Evolutionary conservation across 1,140 invertebrate species (phyloP).

Genomic region (Radopholus similis): DNA sequence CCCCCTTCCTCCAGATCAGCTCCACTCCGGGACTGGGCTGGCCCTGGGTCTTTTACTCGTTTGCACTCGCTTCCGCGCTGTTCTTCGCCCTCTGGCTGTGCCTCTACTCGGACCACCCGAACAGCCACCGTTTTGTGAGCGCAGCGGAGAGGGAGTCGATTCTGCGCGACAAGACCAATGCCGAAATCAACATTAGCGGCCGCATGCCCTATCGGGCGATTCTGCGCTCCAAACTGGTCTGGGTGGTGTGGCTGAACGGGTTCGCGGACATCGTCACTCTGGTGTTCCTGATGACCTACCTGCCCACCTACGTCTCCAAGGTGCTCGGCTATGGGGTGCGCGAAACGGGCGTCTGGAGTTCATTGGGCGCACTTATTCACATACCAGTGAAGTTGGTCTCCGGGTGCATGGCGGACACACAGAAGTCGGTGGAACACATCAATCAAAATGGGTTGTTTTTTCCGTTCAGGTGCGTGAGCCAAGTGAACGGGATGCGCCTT

Average conservation of each 20-base stretch:
- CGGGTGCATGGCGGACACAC: no score
- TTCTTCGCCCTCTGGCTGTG: slow-evolving; percentile 24
- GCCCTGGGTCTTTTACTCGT: slow-evolving; percentile 5
- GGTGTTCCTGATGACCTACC: no score
- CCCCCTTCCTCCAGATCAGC: slow-evolving; percentile 13
- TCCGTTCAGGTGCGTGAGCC: slow-evolving; percentile 31
- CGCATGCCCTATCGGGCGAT: slow-evolving; percentile 32
- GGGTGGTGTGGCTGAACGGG: slow-evolving; percentile 33
- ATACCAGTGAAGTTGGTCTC: no score
- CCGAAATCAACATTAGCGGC: slow-evolving; percentile 27
- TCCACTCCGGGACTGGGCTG: slow-evolving; percentile 27
- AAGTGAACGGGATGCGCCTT: slow-evolving; percentile 39
- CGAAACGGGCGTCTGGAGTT: no score
- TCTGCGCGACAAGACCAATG: slow-evolving; percentile 18
- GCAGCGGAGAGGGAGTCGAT: slow-evolving; percentile 18
- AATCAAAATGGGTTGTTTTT: no score
- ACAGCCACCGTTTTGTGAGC: slow-evolving; percentile 19
- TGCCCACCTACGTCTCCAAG: no score
- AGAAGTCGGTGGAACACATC: no score
- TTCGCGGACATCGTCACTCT: slow-evolving; percentile 34
- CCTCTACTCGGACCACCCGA: slow-evolving; percentile 32
- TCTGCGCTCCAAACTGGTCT: slow-evolving; percentile 8
- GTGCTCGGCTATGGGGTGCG: no score
- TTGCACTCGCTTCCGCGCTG: background rate
- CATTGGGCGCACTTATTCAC: no score